Evolutionary conservation across 2,888 invertebrate species (phyloP), one percentile per base, ranked within the genome.

Genomic region (Mimas tiliae): DNA sequence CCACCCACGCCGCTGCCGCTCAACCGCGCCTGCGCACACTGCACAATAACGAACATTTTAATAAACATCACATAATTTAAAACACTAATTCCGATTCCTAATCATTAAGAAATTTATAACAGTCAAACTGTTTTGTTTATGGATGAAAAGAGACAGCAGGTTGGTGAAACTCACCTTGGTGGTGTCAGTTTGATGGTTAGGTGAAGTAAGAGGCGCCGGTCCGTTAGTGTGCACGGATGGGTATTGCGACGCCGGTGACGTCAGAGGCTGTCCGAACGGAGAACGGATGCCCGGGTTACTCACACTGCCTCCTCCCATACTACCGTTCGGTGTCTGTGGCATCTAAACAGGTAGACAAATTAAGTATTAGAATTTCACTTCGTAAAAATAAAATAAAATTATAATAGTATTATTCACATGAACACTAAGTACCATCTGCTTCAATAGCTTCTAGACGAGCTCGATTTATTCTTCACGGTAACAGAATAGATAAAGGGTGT

Each of bases 231-330:
- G 95, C 89, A 94, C 94, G 79, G 86, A 87, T 76, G 86, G 91
- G 88, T 93, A 94, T 83, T 93, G 91, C 78, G 94, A 94, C 75
- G 95, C 94, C 66, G 95, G 95, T 42, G 95, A 95, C 80, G 95
- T 94, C 88, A 95, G 95, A 67, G 95, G 94, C 77, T 94, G 94
- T 0, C 94, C 95, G 84, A 96, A 97, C 19, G 97, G 97, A 50
- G 97, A 97, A n/a, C n/a, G n/a, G 79, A 97, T 94, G 70, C 96
- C 96, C 16, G 96, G 95, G 72, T 94, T 85, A 62, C 87, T 85
- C 65, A 87, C 80, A 64, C 67, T 67, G 50, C 67, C 58, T 7
- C 38, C 16, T 21, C 94, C 90, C 45, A 93, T 91, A n/a, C 94
- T 90, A 68, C 94, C 94, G 80, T 95, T 95, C 1, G 95, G 94